phyloP scores from a whole-genome alignment of 2,888 invertebrate genomes.

The Acrocyrtus sp. region DNA sequence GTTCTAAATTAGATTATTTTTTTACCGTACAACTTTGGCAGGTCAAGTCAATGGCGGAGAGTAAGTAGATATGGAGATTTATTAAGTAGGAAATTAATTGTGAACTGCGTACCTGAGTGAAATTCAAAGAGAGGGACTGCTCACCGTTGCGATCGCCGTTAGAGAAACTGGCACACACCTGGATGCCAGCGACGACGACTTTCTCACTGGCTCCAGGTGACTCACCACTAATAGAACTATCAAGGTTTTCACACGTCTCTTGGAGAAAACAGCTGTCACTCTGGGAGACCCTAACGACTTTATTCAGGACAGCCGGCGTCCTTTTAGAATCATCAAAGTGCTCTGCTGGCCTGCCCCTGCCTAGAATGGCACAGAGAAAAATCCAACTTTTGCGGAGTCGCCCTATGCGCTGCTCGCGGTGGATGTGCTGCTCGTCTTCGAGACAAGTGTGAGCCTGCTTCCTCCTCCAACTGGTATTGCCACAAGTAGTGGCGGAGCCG shows the following conservation, averaged over 20 bases:
- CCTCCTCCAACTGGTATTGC: constrained; percentile 4
- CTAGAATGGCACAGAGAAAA: constrained; percentile 23
- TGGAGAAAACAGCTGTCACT: constrained; percentile 44
- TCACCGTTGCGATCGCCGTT: too few species aligned
- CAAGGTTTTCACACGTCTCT: constrained; percentile 14
- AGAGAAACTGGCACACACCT: background rate
- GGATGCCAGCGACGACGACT: background rate
- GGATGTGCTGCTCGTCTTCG: constrained; percentile 4
- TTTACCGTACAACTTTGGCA: too few species aligned
- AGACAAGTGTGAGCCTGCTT: background rate
- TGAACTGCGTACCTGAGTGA: too few species aligned
- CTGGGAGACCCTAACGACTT: constrained; percentile 6
- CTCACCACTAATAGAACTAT: background rate
- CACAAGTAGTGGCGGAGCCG: background rate
- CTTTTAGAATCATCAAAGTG: background rate
- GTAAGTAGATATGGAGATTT: too few species aligned
- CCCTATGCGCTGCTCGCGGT: constrained; percentile 15
- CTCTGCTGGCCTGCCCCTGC: too few species aligned
- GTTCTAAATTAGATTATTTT: too few species aligned
- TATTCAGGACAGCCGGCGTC: constrained; percentile 23
- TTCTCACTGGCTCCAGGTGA: background rate
- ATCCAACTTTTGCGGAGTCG: constrained; percentile 38
- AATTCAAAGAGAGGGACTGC: too few species aligned
- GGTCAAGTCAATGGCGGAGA: too few species aligned
- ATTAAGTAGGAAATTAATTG: too few species aligned